Conservation (phyloP, 1,140 invertebrate species). For the Laupala kohalensis region DNA sequence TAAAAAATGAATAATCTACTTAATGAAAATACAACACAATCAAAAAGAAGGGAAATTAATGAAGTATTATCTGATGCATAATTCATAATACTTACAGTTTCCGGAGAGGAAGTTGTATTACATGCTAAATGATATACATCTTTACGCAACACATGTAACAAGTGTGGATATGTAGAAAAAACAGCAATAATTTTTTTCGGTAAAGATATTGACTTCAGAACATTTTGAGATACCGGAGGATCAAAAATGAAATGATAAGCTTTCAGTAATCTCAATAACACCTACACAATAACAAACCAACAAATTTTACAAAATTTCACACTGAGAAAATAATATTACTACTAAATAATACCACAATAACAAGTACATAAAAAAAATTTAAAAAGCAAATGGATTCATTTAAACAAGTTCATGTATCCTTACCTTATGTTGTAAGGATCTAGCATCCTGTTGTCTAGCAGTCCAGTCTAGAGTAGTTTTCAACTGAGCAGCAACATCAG, state of each 20-base stretch:
- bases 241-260: neutral
- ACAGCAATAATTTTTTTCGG: neutral
- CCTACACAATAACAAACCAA: neutral
- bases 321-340: no score
- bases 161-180: neutral
- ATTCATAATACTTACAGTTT: no score
- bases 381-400: no score
- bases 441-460: neutral
- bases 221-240: neutral
- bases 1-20: no score
- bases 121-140: neutral
- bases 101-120: neutral
- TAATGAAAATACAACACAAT: no score
- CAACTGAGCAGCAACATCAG: neutral
- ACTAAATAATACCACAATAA: no score
- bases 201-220: neutral
- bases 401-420: no score
- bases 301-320: no score
- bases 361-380: no score
- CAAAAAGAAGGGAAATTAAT: no score
- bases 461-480: neutral
- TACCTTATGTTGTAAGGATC: neutral
- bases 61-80: no score
- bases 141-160: neutral
- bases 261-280: neutral